Percentiles rank a stretch among this genome's conserved stretches.
These are phyloP conservation scores for Venustoraphidia nigricollis DNA, from an alignment of 2,888 invertebrate species.

Conservation along the genomic window DNA sequence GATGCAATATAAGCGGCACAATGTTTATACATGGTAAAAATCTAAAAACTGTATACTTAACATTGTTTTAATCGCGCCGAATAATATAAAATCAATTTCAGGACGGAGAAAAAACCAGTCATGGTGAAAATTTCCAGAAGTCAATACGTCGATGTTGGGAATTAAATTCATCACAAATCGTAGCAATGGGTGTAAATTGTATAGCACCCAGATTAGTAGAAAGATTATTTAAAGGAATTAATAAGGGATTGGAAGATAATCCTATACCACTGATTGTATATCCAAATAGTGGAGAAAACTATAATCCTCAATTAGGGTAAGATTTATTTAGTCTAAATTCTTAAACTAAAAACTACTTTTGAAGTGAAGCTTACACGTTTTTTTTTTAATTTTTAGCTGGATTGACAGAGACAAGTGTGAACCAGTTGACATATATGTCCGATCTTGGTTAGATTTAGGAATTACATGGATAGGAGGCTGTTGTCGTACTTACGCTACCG, in stretches of 20 bases:
- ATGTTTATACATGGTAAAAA: too few species aligned
- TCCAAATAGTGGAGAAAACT: conserved; percentile 83
- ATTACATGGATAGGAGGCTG: conserved; percentile 83
- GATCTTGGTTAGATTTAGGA: conserved; percentile 68
- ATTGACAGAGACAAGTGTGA: conserved; percentile 53
- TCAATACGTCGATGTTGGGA: conserved; percentile 51
- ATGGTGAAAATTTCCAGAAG: conserved; percentile 66
- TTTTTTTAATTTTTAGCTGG: conserved; percentile 37
- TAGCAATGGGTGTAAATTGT: conserved; percentile 86
- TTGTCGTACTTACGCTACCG: conserved; percentile 71
- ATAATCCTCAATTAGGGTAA: conserved; percentile 52
- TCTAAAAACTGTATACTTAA: too few species aligned
- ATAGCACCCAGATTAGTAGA: conserved; percentile 50
- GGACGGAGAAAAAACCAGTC: conserved; percentile 50
- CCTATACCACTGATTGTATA: conserved; percentile 70
- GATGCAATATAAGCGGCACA: too few species aligned
- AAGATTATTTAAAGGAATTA: conserved; percentile 39
- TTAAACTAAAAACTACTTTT: too few species aligned
- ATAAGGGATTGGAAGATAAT: conserved; percentile 28
- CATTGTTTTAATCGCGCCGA: too few species aligned
- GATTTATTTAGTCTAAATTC: background rate
- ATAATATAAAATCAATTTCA: conserved; percentile 15
- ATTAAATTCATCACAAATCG: conserved; percentile 46
- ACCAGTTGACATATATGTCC: conserved; percentile 54
- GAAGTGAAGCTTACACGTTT: too few species aligned